Conservation (phyloP, 2,113 vertebrate species). For the Sceloporus undulatus region DNA sequence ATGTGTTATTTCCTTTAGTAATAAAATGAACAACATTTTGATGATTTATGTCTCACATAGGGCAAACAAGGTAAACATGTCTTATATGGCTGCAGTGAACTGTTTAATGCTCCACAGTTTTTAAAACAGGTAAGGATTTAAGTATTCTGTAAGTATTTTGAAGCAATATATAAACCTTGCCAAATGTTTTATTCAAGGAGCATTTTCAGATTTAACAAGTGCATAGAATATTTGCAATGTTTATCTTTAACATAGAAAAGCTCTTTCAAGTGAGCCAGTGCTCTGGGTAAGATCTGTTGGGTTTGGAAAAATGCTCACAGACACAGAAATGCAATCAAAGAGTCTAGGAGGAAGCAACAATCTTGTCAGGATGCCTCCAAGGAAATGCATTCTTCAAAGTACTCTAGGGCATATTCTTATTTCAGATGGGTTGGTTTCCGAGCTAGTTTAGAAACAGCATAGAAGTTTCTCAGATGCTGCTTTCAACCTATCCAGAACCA, state of each 20-base stretch:
- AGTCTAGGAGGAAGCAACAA: too few relatives aligned
- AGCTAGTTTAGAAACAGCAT: not conserved
- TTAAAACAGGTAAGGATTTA: conserved; percentile 88
- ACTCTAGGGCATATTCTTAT: not conserved
- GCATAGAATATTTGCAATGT: too few relatives aligned
- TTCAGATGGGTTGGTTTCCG: not conserved
- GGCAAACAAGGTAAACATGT: conserved; percentile 92
- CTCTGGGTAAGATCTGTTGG: too few relatives aligned
- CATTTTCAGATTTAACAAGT: not conserved
- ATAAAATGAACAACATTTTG: not conserved
- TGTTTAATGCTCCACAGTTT: conserved; percentile 96
- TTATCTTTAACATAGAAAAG: too few relatives aligned
- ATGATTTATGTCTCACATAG: conserved; percentile 70
- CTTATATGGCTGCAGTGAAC: conserved; percentile 97
- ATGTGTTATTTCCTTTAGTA: not conserved
- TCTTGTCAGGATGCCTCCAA: not conserved
- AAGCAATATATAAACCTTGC: not conserved
- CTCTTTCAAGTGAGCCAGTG: too few relatives aligned
- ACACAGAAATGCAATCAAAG: not conserved
- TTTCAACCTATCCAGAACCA: too few relatives aligned
- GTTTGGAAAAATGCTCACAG: too few relatives aligned
- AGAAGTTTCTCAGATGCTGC: not conserved
- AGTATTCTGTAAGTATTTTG: not conserved
- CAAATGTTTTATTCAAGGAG: conserved; percentile 6
- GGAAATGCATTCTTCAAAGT: not conserved